Evolutionary conservation across 1,140 invertebrate genomes (phyloP).

Genomic region (Pogonomyrmex californicus): DNA sequence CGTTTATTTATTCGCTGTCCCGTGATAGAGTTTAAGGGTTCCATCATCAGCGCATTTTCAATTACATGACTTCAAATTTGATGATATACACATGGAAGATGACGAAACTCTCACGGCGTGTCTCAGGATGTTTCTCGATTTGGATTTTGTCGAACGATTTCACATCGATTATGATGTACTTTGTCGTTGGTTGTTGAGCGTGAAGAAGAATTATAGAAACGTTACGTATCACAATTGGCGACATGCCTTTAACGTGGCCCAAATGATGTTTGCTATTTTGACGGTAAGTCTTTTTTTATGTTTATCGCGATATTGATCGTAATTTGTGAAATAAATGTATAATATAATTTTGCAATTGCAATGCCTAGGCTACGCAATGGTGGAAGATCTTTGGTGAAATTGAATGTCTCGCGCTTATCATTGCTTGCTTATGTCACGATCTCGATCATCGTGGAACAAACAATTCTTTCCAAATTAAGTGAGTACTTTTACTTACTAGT

Average conservation of each 20-base stretch:
- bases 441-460: slow-evolving; percentile 98
- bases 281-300: slow-evolving; percentile 89
- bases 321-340: not conserved
- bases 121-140: slow-evolving; percentile 96
- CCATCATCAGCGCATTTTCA: slow-evolving; percentile 94
- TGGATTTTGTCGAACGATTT: slow-evolving; percentile 96
- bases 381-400: slow-evolving; percentile 97
- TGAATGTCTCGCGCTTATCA: slow-evolving; percentile 97
- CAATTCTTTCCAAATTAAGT: slow-evolving; percentile 99
- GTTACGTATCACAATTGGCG: slow-evolving; percentile 99
- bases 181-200: slow-evolving; percentile 96
- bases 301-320: not conserved
- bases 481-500: slow-evolving; percentile 79
- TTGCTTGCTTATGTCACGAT: slow-evolving; percentile 98
- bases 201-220: slow-evolving; percentile 98
- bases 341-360: not conserved
- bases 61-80: slow-evolving; percentile 95
- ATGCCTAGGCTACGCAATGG: slow-evolving; percentile 94
- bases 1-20: slow-evolving; percentile 22
- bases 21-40: slow-evolving; percentile 89
- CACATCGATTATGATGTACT: slow-evolving; percentile 96
- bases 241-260: slow-evolving; percentile 98
- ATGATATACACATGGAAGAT: slow-evolving; percentile 94
- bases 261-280: slow-evolving; percentile 98
- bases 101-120: slow-evolving; percentile 95